Conservation (phyloP, 2,888 invertebrate species). For the Melitaea athalia region DNA sequence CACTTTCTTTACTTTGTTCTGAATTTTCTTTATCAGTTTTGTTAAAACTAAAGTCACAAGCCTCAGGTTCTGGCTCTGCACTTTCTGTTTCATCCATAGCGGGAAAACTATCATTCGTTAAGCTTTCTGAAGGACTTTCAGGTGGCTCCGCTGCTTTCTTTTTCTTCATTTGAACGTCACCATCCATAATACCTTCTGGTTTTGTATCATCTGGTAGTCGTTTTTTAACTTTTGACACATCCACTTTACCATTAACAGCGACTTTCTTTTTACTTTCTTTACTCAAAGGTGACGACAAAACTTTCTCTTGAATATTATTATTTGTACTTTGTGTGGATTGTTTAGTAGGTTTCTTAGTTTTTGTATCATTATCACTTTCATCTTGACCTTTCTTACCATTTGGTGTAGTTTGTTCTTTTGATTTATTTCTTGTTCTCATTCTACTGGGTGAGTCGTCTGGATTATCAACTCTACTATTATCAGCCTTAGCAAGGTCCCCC, state of each 20-base stretch:
- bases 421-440: slow-evolving; percentile 93
- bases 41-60: slow-evolving; percentile 76
- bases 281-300: slow-evolving; percentile 65
- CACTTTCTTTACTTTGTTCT: slow-evolving; percentile 68
- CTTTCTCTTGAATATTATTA: slow-evolving; percentile 70
- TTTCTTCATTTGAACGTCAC: slow-evolving; percentile 83
- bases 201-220: slow-evolving; percentile 81
- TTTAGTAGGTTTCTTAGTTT: slow-evolving; percentile 61
- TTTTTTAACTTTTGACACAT: slow-evolving; percentile 82
- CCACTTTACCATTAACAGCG: slow-evolving; percentile 71
- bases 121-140: slow-evolving; percentile 91
- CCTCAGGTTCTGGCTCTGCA: slow-evolving; percentile 75
- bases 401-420: slow-evolving; percentile 87
- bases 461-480: slow-evolving; percentile 87
- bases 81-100: slow-evolving; percentile 87
- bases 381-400: slow-evolving; percentile 75
- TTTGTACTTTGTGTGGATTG: slow-evolving; percentile 68
- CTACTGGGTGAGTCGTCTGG: slow-evolving; percentile 93
- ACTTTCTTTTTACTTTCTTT: slow-evolving; percentile 76
- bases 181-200: slow-evolving; percentile 82
- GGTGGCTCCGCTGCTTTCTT: slow-evolving; percentile 79
- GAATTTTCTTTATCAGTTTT: slow-evolving; percentile 70
- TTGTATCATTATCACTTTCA: slow-evolving; percentile 76
- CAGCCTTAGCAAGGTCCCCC: slow-evolving; percentile 90
- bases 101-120: slow-evolving; percentile 92